Base-by-base conservation (phyloP, 64 coral and sea anemone genomes). In the Montipora foliosa region DNA sequence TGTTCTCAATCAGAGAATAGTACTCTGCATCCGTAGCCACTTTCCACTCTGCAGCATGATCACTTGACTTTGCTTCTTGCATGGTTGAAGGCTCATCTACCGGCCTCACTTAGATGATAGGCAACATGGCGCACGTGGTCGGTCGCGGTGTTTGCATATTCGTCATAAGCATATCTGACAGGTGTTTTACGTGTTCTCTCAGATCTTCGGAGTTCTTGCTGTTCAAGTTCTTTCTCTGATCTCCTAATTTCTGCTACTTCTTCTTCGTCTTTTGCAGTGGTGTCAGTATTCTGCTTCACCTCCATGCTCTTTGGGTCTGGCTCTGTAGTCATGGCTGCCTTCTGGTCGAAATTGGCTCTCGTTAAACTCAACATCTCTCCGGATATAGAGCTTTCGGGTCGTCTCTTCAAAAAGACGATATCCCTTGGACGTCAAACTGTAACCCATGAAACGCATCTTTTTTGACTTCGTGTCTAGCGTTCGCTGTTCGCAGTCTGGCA, bases 381-480 rank as follows among this genome's bases (percentile, higher is more conserved):
- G 67, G 13, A 84, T 67, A 89, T 62, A 89, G n/a, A 91, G 74
- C 89, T 59, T 91, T 47, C 80, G 88, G 50, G 77, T 86, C 17
- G 12, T 70, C 67, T 81, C 75, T 62, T 95, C 87, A 84, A 66
- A 94, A 29, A 94, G 71, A 16, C 68, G 78, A 76, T 90, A 95
- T 49, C 88, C 79, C 48, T 83, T 94, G 45, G 67, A 82, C 13
- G 47, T 44, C 71, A 90, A 55, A 2, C 87, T 90, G 46, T 83
- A 94, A 50, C 93, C 87, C 44, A 79, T 8, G n/a, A 94, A 90
- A 37, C 47, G 78, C 87, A 94, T 90, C 55, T 78, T 95, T 7
- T 83, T 24, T 10, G 88, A 60, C 50, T 87, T 86, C 6, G 47
- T 83, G 60, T 90, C 80, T 8, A 90, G 88, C 55, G 84, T 90